Base-by-base conservation (phyloP, 2,888 invertebrate species). In the Trichogramma dendrolimi region DNA sequence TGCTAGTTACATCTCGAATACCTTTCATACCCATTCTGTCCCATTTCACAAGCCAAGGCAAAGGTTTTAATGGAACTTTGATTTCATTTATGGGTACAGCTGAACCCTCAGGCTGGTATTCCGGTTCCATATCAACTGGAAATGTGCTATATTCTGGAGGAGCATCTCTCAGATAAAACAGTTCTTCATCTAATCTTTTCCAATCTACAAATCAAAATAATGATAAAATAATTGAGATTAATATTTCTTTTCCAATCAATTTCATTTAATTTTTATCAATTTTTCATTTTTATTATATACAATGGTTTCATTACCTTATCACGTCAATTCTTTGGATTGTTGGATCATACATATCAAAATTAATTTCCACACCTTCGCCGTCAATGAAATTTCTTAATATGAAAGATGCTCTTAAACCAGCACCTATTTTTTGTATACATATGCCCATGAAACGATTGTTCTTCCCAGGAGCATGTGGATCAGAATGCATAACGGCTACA, bases 11-110 rank as follows among this genome's bases (percentile, higher is more conserved):
- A 64, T 86, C 85, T 43, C 84, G 79, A 5, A 94, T 81, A 6
- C 95, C 95, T 76, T 88, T 84, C 62, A 93, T 80, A 69, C 89
- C 83, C 73, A 89, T 85, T 44, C 88, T 80, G 75, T 94, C 94
- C 94, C 96, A 99, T 67, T 91, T 85, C 71, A 88, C 87, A n/a
- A 88, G 76, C 98, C 98, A 99, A 0, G 98, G 97, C 55, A 85
- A 86, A 39, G 89, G 87, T 74, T 90, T 91, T 53, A 92, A 74
- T 71, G 70, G 69, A 70, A 89, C 86, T 83, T 89, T 84, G 0
- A 87, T 79, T 41, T 86, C 80, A 76, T 96, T 96, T 0, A 96
- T 72, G 3, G 94, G 94, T 0, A 95, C 87, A 4, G 87, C 82
- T 5, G 85, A 80, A 27, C 91, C 93, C 74, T 93, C 91, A 2